Evolutionary conservation across 2,888 invertebrate genomes (phyloP).

Genomic region (Steinernema carpocapsae): DNA sequence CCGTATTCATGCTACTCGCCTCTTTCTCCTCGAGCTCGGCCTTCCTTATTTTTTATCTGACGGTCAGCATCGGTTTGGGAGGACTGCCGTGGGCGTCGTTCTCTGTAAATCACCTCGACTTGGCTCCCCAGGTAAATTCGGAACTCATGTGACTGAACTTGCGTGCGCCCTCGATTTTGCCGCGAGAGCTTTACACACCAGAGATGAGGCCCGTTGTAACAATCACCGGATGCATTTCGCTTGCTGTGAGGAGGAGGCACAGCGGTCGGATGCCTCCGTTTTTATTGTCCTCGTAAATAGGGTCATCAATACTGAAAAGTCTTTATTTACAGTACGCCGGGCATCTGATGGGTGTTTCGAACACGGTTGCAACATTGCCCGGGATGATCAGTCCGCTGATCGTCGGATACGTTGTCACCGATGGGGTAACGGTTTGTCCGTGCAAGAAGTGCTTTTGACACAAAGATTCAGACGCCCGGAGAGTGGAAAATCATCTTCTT

Average conservation of each 20-base stretch:
- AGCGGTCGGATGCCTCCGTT: background rate
- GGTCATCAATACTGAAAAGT: slow-evolving; percentile 12
- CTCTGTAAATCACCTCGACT: slow-evolving; percentile 80
- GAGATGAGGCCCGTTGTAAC: slow-evolving; percentile 23
- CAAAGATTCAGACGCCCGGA: background rate
- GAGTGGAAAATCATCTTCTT: slow-evolving; percentile 88
- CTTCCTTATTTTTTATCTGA: slow-evolving; percentile 81
- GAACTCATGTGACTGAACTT: slow-evolving; percentile 7
- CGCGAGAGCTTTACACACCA: background rate
- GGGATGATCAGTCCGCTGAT: slow-evolving; percentile 87
- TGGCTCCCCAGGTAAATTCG: slow-evolving; percentile 79
- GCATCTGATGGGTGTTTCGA: slow-evolving; percentile 87
- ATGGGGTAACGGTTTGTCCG: slow-evolving; percentile 74
- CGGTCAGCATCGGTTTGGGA: slow-evolving; percentile 86
- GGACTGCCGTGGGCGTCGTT: slow-evolving; percentile 91
- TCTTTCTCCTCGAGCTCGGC: slow-evolving; percentile 78
- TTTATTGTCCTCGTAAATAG: slow-evolving; percentile 28
- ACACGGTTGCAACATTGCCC: slow-evolving; percentile 87
- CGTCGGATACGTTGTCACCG: slow-evolving; percentile 80
- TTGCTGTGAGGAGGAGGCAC: slow-evolving; percentile 6
- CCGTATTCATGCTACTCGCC: slow-evolving; percentile 83
- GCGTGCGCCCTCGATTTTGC: slow-evolving; percentile 7
- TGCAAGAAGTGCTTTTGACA: background rate
- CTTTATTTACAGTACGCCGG: slow-evolving; percentile 77
- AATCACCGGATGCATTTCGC: background rate